Conservation (phyloP, 1,140 invertebrate genomes). For the Sweltsa coloradensis region DNA sequence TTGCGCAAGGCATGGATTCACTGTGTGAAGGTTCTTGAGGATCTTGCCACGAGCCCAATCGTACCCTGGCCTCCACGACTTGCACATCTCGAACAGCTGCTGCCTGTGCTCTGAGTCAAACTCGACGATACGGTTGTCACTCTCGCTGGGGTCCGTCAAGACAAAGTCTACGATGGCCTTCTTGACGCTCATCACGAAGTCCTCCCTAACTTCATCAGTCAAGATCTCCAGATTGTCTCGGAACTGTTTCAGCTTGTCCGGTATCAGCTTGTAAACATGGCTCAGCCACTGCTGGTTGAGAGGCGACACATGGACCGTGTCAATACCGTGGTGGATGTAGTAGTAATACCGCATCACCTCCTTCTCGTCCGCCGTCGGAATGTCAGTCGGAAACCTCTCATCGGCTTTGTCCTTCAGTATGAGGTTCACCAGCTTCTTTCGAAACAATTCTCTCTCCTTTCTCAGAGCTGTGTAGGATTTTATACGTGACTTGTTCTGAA, state of each 20-base stretch:
- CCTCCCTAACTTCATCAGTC: constrained; percentile 43
- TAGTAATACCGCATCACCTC: constrained; percentile 75
- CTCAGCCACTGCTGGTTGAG: constrained; percentile 43
- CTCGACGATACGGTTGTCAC: constrained; percentile 21
- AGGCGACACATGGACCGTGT: constrained; percentile 72
- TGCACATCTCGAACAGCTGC: constrained; percentile 49
- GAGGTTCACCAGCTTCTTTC: constrained; percentile 59
- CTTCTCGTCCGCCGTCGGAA: constrained; percentile 46
- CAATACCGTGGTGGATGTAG: constrained; percentile 78
- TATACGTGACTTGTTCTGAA: too few relatives aligned
- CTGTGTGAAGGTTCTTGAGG: constrained; percentile 53
- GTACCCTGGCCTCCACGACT: constrained; percentile 44
- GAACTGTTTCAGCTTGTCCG: constrained; percentile 32
- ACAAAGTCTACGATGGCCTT: constrained; percentile 83
- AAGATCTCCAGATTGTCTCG: constrained; percentile 22
- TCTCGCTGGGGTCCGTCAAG: constrained; percentile 51
- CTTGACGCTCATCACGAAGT: constrained; percentile 75
- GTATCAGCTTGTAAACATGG: constrained; percentile 36
- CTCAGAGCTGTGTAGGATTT: constrained; percentile 51
- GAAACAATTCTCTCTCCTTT: constrained; percentile 69
- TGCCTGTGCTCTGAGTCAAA: constrained; percentile 35
- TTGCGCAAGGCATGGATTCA: constrained; percentile 71
- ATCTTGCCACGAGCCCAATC: constrained; percentile 34
- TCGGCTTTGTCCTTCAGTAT: constrained; percentile 34
- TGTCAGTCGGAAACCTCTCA: constrained; percentile 18